Conservation (phyloP, 2,113 vertebrate species). For the Pelodiscus sinensis region DNA sequence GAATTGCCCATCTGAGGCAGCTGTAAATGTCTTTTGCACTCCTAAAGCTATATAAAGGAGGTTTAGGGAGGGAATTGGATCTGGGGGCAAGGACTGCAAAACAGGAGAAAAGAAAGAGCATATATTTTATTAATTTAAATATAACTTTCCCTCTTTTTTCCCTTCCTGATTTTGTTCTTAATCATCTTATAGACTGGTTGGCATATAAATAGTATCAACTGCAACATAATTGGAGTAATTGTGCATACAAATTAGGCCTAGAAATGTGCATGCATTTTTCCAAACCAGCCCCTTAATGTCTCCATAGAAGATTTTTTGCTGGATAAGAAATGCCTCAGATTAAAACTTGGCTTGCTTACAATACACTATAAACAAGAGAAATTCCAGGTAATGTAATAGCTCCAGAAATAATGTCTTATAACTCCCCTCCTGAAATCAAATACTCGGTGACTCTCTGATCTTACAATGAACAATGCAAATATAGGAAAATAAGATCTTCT, state of each 20-base stretch:
- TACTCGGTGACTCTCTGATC: too few relatives aligned
- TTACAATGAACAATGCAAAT: too few relatives aligned
- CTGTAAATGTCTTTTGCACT: not conserved
- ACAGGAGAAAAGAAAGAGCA: not conserved
- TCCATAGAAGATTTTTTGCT: too few relatives aligned
- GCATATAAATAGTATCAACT: not conserved
- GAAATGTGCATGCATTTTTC: not conserved
- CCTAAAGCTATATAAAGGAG: not conserved
- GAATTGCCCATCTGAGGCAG: not conserved
- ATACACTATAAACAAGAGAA: too few relatives aligned
- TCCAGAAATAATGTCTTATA: too few relatives aligned
- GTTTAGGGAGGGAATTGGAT: not conserved
- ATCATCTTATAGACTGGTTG: not conserved
- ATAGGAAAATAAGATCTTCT: too few relatives aligned
- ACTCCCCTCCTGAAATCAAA: too few relatives aligned
- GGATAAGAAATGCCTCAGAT: too few relatives aligned
- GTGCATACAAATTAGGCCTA: not conserved
- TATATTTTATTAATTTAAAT: not conserved
- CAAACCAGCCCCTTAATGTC: not conserved
- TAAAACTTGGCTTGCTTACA: too few relatives aligned
- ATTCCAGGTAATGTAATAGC: too few relatives aligned
- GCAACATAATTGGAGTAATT: not conserved
- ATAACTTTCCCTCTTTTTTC: not conserved
- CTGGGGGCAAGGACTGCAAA: not conserved
- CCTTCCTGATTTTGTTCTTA: not conserved